Percentiles rank a stretch among this genome's conserved stretches.
Conservation (phyloP, 1,140 invertebrate species). For the Drosophila nasuta region DNA sequence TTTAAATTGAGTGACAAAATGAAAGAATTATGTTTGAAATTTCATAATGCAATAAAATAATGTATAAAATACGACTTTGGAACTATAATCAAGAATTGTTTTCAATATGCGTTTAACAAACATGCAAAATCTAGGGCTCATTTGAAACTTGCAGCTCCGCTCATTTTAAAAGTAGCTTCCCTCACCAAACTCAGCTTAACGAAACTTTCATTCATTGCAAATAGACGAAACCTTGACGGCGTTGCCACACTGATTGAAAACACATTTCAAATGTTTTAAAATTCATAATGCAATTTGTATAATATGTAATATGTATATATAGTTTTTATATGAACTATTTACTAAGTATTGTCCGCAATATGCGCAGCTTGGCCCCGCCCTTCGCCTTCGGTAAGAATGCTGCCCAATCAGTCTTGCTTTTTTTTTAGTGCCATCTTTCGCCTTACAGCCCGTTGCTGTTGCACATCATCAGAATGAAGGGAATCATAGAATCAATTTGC, state of each 20-base stretch:
- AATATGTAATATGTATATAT: constrained; percentile 1
- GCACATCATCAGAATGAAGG: constrained; percentile 94
- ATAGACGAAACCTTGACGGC: too few species aligned
- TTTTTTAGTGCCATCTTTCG: constrained; percentile 1
- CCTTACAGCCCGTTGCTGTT: constrained; percentile 66
- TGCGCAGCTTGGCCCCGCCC: constrained; percentile 39
- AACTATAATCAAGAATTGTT: too few species aligned
- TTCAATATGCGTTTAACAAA: too few species aligned
- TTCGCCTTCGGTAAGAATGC: constrained; percentile 1
- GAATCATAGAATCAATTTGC: constrained; percentile 96
- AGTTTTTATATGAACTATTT: constrained; percentile 31
- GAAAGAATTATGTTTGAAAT: not conserved
- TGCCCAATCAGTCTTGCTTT: constrained; percentile 64
- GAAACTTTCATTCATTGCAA: too few species aligned
- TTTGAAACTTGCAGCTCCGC: too few species aligned
- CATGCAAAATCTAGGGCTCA: too few species aligned
- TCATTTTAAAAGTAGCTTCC: too few species aligned
- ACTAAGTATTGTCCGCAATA: constrained; percentile 73
- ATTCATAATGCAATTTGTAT: constrained; percentile 19
- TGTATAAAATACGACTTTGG: not conserved
- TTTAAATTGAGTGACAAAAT: not conserved
- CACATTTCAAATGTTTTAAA: too few species aligned
- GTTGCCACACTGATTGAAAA: too few species aligned
- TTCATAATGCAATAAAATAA: constrained; percentile 18
- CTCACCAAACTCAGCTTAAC: too few species aligned